Conservation (phyloP, 2,888 invertebrate genomes). For the Ormyrus pomaceus region DNA sequence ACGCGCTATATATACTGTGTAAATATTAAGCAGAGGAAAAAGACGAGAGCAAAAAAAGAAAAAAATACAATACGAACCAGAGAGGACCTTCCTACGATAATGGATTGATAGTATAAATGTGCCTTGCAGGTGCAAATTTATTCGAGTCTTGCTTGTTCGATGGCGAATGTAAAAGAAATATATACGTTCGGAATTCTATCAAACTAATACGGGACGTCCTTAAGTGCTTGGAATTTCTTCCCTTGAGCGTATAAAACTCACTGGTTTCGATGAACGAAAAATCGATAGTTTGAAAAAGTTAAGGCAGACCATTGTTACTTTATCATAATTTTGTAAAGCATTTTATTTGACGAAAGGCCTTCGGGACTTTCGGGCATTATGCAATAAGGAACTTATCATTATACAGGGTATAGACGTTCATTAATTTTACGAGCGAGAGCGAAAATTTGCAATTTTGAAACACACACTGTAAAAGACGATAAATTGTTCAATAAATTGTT, state of each 20-base stretch:
- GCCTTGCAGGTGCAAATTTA: slow-evolving; percentile 72
- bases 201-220: slow-evolving; percentile 56
- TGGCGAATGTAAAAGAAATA: neutral
- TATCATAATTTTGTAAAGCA: neutral
- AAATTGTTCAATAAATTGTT: slow-evolving; percentile 31
- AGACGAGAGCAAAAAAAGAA: slow-evolving; percentile 49
- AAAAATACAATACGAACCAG: slow-evolving; percentile 56
- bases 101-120: slow-evolving; percentile 74
- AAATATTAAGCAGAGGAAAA: slow-evolving; percentile 41
- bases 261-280: too few species aligned
- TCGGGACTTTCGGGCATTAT: too few species aligned
- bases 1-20: slow-evolving; percentile 41
- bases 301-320: too few species aligned
- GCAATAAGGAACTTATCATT: neutral
- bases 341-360: neutral
- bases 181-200: too few species aligned
- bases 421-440: neutral
- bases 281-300: too few species aligned
- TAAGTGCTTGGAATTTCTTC: slow-evolving; percentile 64
- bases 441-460: neutral
- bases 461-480: neutral
- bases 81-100: slow-evolving; percentile 67
- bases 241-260: slow-evolving; percentile 55
- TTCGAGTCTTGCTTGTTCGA: slow-evolving; percentile 30
- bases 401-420: neutral